Percentiles rank a stretch among this genome's conserved stretches.
Conservation (phyloP, 2,888 invertebrate genomes). For the Lithophane socia region DNA sequence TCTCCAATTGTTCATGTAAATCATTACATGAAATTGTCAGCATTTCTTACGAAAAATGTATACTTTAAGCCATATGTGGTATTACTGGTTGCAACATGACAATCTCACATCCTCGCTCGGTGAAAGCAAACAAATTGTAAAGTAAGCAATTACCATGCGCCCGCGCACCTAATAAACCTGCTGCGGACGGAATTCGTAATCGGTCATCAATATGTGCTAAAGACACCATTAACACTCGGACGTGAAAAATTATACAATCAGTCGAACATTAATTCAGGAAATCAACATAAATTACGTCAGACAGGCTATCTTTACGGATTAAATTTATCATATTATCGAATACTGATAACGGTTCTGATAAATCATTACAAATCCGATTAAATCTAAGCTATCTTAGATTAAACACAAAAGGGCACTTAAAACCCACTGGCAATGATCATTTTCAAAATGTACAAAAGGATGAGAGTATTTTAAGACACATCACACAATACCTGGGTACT, state of each 20-base stretch:
- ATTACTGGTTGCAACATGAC: conserved; percentile 77
- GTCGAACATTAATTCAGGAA: conserved; percentile 24
- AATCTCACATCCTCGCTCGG: conserved; percentile 77
- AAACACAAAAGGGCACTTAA: not conserved
- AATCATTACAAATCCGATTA: conserved; percentile 26
- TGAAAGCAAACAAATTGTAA: conserved; percentile 87
- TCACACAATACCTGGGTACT: conserved; percentile 79
- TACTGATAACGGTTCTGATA: conserved; percentile 41
- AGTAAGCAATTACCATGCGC: conserved; percentile 74
- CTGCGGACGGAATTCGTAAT: conserved; percentile 54
- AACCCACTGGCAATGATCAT: conserved; percentile 34
- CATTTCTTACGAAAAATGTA: conserved; percentile 72
- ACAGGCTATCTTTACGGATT: conserved; percentile 20
- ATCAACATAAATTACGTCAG: conserved; percentile 25
- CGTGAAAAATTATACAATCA: conserved; percentile 38
- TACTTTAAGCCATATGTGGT: conserved; percentile 72
- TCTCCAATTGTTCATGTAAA: conserved; percentile 28
- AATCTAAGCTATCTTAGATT: conserved; percentile 5
- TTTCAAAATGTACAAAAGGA: conserved; percentile 19
- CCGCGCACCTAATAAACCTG: conserved; percentile 56
- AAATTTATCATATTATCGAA: conserved; percentile 46
- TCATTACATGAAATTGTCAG: conserved; percentile 20
- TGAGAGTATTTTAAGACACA: conserved; percentile 47
- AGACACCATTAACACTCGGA: conserved; percentile 46
- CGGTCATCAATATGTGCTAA: conserved; percentile 51